Evolutionary conservation across 2,888 invertebrate species (phyloP).

Genomic region (Chrysotoxum bicinctum): DNA sequence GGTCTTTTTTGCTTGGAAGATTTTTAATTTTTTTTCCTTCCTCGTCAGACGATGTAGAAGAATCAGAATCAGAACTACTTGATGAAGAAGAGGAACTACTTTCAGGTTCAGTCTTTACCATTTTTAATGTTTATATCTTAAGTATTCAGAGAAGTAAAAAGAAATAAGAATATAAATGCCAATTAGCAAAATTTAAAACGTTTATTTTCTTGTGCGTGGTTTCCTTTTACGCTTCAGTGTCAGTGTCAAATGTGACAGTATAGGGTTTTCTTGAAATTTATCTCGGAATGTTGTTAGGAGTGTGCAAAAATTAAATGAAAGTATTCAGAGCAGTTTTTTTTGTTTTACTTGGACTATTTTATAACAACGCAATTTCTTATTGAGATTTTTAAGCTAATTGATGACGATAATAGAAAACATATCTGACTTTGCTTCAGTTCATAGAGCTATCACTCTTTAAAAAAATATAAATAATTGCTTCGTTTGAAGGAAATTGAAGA

Average conservation of each 20-base stretch:
- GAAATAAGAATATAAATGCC: slow-evolving; percentile 6
- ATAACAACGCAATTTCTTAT: too few relatives aligned
- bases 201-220: slow-evolving; percentile 26
- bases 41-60: slow-evolving; percentile 7
- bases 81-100: slow-evolving; percentile 53
- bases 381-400: too few relatives aligned
- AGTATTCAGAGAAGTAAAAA: too few relatives aligned
- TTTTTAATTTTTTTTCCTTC: not conserved
- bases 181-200: slow-evolving; percentile 19
- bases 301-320: not conserved
- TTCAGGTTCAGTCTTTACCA: slow-evolving; percentile 46
- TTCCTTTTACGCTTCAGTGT: not conserved
- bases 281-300: not conserved
- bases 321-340: not conserved
- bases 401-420: too few relatives aligned
- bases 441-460: too few relatives aligned
- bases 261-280: not conserved
- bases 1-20: not conserved
- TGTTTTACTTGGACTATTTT: too few relatives aligned
- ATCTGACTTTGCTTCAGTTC: too few relatives aligned
- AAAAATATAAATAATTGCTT: too few relatives aligned
- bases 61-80: slow-evolving; percentile 19
- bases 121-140: too few relatives aligned
- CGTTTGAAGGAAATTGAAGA: too few relatives aligned
- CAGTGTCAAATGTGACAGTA: slow-evolving; percentile 7